These are phyloP conservation scores for Boloria selene DNA, from an alignment of 2,888 invertebrate species.

Conservation along the genomic window DNA sequence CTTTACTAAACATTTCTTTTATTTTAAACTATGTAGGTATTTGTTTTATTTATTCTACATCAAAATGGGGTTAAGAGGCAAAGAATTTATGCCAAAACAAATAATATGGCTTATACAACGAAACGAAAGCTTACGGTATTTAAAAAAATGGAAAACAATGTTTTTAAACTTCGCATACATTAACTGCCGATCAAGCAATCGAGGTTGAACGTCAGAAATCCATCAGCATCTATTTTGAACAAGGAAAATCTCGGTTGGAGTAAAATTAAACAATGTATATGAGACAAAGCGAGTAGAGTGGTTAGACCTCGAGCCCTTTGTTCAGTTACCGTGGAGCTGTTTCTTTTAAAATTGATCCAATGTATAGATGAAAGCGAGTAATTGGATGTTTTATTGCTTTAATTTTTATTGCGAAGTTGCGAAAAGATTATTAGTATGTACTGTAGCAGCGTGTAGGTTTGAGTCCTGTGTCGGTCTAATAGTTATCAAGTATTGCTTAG, in stretches of 20 bases:
- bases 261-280: slow-evolving; percentile 62
- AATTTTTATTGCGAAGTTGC: too few relatives aligned
- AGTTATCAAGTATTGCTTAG: too few relatives aligned
- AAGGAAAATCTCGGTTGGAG: slow-evolving; percentile 26
- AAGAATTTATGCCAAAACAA: background rate
- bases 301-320: slow-evolving; percentile 66
- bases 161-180: slow-evolving; percentile 17
- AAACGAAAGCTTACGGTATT: background rate
- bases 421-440: too few relatives aligned
- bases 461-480: too few relatives aligned
- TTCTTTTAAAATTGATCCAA: slow-evolving; percentile 52
- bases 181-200: slow-evolving; percentile 19
- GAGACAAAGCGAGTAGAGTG: slow-evolving; percentile 71
- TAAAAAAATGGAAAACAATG: slow-evolving; percentile 4
- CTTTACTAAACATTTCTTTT: too few relatives aligned
- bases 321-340: slow-evolving; percentile 60
- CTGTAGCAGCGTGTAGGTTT: too few relatives aligned
- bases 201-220: slow-evolving; percentile 23
- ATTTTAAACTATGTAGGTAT: too few relatives aligned
- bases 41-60: too few relatives aligned
- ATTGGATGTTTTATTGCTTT: background rate
- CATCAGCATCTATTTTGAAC: slow-evolving; percentile 22
- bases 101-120: background rate
- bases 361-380: slow-evolving; percentile 16
- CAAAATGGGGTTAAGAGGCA: too few relatives aligned